Evolutionary conservation across 2,113 vertebrate genomes (phyloP).

Genomic region (Rutilus rutilus): DNA sequence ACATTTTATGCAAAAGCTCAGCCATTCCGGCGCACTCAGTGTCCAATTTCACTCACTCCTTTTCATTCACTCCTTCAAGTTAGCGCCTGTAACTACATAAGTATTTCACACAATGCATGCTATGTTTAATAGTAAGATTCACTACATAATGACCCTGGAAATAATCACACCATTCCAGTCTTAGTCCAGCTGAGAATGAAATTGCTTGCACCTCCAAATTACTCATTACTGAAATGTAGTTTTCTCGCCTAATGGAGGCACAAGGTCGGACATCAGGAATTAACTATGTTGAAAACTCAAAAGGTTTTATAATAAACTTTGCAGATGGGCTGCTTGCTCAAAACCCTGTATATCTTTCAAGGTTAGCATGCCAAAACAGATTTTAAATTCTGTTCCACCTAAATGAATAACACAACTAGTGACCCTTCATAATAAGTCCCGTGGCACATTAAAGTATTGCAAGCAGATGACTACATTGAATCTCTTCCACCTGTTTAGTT

Average conservation of each 20-base stretch:
- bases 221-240: slow-evolving; percentile 21
- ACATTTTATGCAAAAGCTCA: too few relatives aligned
- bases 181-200: slow-evolving; percentile 6
- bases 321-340: neutral
- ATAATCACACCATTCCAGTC: slow-evolving; percentile 21
- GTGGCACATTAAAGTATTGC: neutral
- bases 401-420: neutral
- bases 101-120: neutral
- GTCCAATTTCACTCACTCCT: too few relatives aligned
- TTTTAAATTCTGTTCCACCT: neutral
- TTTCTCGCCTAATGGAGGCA: neutral
- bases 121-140: slow-evolving; percentile 1
- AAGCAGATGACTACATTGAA: neutral
- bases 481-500: neutral
- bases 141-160: slow-evolving; percentile 23
- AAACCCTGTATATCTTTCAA: neutral
- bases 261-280: neutral
- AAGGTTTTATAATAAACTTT: neutral
- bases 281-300: neutral
- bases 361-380: slow-evolving; percentile 2
- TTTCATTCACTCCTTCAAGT: too few relatives aligned
- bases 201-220: slow-evolving; percentile 22
- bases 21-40: too few relatives aligned
- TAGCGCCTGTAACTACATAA: neutral
- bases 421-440: neutral